Evolutionary conservation across 2,797 vertebrate species (phyloP).

Genomic region (Sphenodon punctatus): DNA sequence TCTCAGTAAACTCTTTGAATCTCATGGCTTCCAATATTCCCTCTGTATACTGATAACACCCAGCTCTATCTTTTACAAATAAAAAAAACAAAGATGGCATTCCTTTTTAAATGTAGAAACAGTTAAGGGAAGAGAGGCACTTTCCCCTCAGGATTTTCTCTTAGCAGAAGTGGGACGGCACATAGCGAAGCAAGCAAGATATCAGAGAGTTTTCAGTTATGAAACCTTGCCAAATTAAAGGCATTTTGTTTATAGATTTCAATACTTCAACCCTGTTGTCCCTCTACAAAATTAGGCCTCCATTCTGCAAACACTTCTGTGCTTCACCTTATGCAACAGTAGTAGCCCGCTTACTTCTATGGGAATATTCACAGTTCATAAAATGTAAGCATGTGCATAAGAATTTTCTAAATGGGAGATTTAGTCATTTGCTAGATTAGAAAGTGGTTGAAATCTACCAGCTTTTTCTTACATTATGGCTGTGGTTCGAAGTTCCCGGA

Average conservation of each 20-base stretch:
- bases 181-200: neutral
- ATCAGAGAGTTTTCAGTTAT: neutral
- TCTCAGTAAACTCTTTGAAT: too few relatives aligned
- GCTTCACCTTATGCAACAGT: neutral
- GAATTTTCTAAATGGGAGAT: neutral
- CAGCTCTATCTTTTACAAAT: too few relatives aligned
- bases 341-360: neutral
- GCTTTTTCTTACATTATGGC: too few relatives aligned
- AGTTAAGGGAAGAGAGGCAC: neutral
- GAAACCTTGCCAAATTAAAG: neutral
- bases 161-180: neutral
- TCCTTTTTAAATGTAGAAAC: too few relatives aligned
- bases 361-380: neutral
- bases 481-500: too few relatives aligned
- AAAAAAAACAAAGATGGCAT: too few relatives aligned
- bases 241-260: neutral
- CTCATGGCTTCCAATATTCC: too few relatives aligned
- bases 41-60: too few relatives aligned
- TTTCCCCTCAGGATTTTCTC: neutral
- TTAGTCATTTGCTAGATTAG: neutral
- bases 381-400: neutral
- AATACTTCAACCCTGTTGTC: neutral
- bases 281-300: neutral
- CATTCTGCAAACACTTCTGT: neutral
- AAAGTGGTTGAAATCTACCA: neutral